These are phyloP conservation scores for Myripristis murdjan DNA, from an alignment of 2,797 vertebrate species.

Conservation along the genomic window DNA sequence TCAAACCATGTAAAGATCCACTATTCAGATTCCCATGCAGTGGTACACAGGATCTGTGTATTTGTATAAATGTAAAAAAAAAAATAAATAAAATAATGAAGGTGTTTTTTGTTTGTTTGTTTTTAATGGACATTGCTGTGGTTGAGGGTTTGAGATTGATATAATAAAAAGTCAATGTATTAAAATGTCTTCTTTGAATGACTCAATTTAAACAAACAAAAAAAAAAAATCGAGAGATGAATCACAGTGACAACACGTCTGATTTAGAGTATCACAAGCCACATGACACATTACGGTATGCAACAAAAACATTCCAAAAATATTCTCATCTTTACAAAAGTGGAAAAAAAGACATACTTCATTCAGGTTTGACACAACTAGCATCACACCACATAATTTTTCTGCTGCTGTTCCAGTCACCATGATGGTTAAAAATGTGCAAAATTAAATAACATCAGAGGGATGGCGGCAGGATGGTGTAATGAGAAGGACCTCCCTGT, in stretches of 20 bases:
- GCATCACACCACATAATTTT: background rate
- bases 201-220: slow-evolving; percentile 14
- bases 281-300: slow-evolving; percentile 31
- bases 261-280: slow-evolving; percentile 9
- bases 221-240: background rate
- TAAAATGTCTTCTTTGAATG: slow-evolving; percentile 33
- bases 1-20: slow-evolving; percentile 86
- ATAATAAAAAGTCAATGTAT: slow-evolving; percentile 85
- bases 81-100: slow-evolving; percentile 88
- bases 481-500: background rate
- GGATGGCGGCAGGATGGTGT: background rate
- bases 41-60: slow-evolving; percentile 89
- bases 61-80: slow-evolving; percentile 96
- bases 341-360: slow-evolving; percentile 15
- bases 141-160: slow-evolving; percentile 79
- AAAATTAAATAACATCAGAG: slow-evolving; percentile 4
- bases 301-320: background rate
- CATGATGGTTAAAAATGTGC: slow-evolving; percentile 9
- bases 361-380: background rate
- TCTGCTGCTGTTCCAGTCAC: background rate
- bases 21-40: slow-evolving; percentile 88
- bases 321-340: slow-evolving; percentile 26
- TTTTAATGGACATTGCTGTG: slow-evolving; percentile 94
- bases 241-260: slow-evolving; percentile 24
- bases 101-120: slow-evolving; percentile 91